Base-by-base conservation (phyloP, 2,888 invertebrate species). In the Resseliella maxima region DNA sequence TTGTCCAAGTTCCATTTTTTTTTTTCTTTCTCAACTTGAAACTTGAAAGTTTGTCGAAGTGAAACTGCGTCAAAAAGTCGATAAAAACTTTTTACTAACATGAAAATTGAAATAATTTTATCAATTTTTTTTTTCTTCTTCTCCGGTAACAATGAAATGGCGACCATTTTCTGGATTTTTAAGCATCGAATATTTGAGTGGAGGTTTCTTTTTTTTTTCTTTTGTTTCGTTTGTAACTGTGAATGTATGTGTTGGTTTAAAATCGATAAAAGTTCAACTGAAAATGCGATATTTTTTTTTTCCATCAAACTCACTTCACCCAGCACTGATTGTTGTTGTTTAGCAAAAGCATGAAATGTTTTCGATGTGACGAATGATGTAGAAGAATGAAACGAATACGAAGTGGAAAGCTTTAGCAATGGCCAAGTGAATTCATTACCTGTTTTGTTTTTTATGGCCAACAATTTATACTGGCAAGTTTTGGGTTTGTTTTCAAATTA, bases 31-130 rank as follows among this genome's bases (percentile, higher is more conserved):
- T 41, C 41, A 12, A 8, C 46, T 8, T 8, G 18, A 50, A 41
- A 5, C 12, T 50, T 6, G 46, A 50, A 50, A 50, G 46, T 72
- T 72, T 72, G 31, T 72, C 59, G 10, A 31, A 72, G 72, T 72
- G 31, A 72, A 50, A 72, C 72, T 72, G 72, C 72, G 35, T n/a
- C 72, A 72, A 21, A 15, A 72, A 72, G 72, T 72, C 35, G 72
- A 72, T 72, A 35, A 72, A 72, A 59, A 59, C 59, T 72, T 31
- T 31, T 15, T 31, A 31, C 59, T 72, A 72, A 72, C 72, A 72
- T 72, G 72, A 72, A 72, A 72, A 72, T 31, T 72, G 72, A 72
- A 72, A 72, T 72, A 72, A 72, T 72, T 72, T 72, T 72, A 72
- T 72, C 72, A 72, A 72, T 72, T 72, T 72, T 1, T n/a, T n/a